Base-by-base conservation (phyloP, 1,140 invertebrate genomes). In the Eciton burchellii region DNA sequence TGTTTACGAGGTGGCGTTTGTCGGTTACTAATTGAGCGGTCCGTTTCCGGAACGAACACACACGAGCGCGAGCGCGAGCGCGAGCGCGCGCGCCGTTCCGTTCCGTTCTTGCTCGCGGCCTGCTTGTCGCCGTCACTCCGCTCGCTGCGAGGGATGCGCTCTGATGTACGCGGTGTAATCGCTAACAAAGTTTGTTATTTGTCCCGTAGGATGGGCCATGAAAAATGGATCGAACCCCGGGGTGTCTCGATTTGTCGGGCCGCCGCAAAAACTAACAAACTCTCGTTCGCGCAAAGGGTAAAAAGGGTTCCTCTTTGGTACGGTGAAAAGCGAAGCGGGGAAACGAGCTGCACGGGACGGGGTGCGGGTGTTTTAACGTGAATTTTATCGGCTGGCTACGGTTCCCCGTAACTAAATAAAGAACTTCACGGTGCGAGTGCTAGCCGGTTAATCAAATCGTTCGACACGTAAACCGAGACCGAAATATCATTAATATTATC, bases 171-270 rank as follows among this genome's bases (percentile, higher is more conserved):
- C 63, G 63, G 63, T 68, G 74, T 79, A 79, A 76, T 76, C 73
- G 73, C 65, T 76, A 76, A 79, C 74, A 79, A 79, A 79, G 74
- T 79, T 79, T 79, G 74, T 79, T 79, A 79, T 79, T 79, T 79
- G 74, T 79, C 49, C 74, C 63, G 74, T 70, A 79, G 74, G 74
- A 63, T 79, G 74, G 74, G n/a, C n/a, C 63, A 79, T 79, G 74
- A 79, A 79, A 79, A 79, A 79, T 79, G 52, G 74, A 79, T 79
- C 74, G 63, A 79, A 79, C 49, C 63, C 74, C 35, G 63, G 74
- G 74, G 74, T 70, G 63, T 57, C 63, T 79, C 74, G 63, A 79
- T 79, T 79, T 79, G 74, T 70, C 41, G 74, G 62, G n/a, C 63
- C 74, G 63, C 49, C 74, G 41, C 63, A 79, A 79, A 79, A 79